Evolutionary conservation across 2,113 vertebrate species (phyloP), one percentile per base, ranked within the genome.

Genomic region (Oryzias woworae): DNA sequence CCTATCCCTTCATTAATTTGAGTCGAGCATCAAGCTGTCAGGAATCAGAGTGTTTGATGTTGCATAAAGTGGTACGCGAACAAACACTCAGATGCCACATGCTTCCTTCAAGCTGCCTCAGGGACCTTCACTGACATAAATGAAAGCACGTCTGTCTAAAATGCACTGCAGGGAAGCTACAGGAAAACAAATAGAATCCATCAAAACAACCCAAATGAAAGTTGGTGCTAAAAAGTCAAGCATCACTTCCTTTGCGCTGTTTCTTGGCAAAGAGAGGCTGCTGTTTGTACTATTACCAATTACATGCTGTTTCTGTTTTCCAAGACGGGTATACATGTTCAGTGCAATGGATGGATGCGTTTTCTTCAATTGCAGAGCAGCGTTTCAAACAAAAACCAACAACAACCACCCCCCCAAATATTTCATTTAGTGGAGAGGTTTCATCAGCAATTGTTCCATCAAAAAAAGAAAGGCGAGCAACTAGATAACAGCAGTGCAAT

Each of bases 91-190:
- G 62, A 71, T 60, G 67, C 65, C 77, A 59, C 79, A 59, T 55
- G 60, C 61, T 66, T 61, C 62, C 67, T 66, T 75, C 58, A 59
- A 81, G 65, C 70, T 70, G 58, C 85, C 75, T 75, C 53, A 0
- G 78, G 82, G 71, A 82, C 18, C 14, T 7, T 62, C 47, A 78
- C 68, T 74, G 69, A 70, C 60, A 70, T 74, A 54, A 80, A 82
- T 65, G 36, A 36, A 77, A 60, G 61, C 55, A 56, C 56, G 73
- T 74, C 2, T 5, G 46, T 58, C 47, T 51, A 47, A n/a, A 78
- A 73, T 66, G n/a, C 79, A 75, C 73, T 57, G 62, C 69, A 76
- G 69, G 62, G 17, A 4, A 16, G 69, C 82, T 69, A 70, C 64
- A 75, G 80, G 84, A 70, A 36, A 55, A 54, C 60, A 61, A 76